Percentiles rank a stretch among this genome's conserved stretches.
Conservation (phyloP, 2,113 vertebrate genomes). For the Takifugu bimaculatus region DNA sequence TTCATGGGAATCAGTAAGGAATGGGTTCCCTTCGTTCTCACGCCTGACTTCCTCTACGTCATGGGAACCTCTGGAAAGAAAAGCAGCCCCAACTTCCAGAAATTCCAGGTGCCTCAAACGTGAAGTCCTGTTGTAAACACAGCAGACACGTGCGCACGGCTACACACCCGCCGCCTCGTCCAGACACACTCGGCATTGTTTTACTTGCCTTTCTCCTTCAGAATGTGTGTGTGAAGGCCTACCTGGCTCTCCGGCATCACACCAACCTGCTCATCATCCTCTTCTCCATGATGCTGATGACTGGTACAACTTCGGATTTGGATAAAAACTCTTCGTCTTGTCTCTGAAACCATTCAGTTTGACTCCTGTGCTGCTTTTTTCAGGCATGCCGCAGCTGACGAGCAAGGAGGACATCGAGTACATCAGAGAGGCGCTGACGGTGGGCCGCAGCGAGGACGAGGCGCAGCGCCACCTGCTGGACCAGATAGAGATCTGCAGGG, state of each 20-base stretch:
- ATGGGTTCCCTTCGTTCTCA: constrained; percentile 95
- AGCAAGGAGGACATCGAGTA: constrained; percentile 98
- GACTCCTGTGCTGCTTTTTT: not conserved
- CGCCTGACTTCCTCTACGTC: constrained; percentile 96
- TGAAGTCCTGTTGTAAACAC: no score
- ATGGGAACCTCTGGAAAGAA: constrained; percentile 97
- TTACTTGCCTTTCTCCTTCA: constrained; percentile 40
- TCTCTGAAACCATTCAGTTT: no score
- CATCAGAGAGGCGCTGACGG: constrained; percentile 91
- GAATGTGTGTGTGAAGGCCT: constrained; percentile 92
- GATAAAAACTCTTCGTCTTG: no score
- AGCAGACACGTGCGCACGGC: not conserved
- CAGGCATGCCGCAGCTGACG: constrained; percentile 94
- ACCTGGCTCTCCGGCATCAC: constrained; percentile 93
- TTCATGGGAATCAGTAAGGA: constrained; percentile 98
- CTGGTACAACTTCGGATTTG: constrained; percentile 48
- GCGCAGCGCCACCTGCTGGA: constrained; percentile 94
- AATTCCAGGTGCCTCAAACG: constrained; percentile 86
- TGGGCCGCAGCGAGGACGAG: constrained; percentile 87
- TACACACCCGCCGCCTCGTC: no score
- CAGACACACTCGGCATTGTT: not conserved
- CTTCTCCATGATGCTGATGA: constrained; percentile 99
- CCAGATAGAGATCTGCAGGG: constrained; percentile 96
- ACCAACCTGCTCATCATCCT: constrained; percentile 96
- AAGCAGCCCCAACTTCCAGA: constrained; percentile 89